A percentile compares a stretch with the other conserved stretches of the same genome.
phyloP scores from a whole-genome alignment of 1,140 invertebrate species.

The Batillaria attramentaria region DNA sequence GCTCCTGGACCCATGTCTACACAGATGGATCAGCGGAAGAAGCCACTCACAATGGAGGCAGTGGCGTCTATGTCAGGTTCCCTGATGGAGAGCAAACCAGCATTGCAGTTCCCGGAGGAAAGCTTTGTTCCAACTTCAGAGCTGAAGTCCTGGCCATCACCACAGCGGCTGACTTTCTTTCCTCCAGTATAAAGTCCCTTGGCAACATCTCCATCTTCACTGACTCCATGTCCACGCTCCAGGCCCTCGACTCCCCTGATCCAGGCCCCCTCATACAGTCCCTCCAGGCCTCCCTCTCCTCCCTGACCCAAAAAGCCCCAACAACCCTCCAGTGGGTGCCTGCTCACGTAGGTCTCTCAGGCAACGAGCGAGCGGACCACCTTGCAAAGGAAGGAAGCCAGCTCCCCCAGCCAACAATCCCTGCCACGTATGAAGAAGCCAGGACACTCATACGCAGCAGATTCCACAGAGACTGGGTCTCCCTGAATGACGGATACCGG shows the following conservation, averaged over 20 bases:
- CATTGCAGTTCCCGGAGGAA: neutral
- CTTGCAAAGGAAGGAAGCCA: slow-evolving; percentile 20
- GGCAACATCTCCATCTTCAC: slow-evolving; percentile 20
- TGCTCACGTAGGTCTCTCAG: slow-evolving; percentile 13
- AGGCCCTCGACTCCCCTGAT: slow-evolving; percentile 20
- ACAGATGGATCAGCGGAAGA: slow-evolving; percentile 21
- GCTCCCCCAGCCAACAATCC: neutral
- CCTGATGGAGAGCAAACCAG: neutral
- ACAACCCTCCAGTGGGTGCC: slow-evolving; percentile 16
- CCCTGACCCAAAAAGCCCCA: slow-evolving; percentile 4
- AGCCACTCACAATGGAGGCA: neutral
- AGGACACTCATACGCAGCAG: no score
- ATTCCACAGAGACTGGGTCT: no score
- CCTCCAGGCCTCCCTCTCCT: neutral
- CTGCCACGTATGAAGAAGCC: slow-evolving; percentile 3
- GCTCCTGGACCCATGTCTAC: slow-evolving; percentile 21
- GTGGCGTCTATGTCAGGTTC: neutral
- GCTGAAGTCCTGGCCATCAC: slow-evolving; percentile 14
- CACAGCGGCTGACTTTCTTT: slow-evolving; percentile 11
- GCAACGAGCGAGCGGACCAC: slow-evolving; percentile 12
- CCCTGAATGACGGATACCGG: no score
- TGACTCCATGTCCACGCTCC: slow-evolving; percentile 7
- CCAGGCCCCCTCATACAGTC: slow-evolving; percentile 11
- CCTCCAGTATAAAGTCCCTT: neutral
- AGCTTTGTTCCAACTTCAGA: slow-evolving; percentile 1